These are phyloP conservation scores for Melanophora roralis DNA, from an alignment of 2,888 invertebrate genomes.

Conservation along the genomic window DNA sequence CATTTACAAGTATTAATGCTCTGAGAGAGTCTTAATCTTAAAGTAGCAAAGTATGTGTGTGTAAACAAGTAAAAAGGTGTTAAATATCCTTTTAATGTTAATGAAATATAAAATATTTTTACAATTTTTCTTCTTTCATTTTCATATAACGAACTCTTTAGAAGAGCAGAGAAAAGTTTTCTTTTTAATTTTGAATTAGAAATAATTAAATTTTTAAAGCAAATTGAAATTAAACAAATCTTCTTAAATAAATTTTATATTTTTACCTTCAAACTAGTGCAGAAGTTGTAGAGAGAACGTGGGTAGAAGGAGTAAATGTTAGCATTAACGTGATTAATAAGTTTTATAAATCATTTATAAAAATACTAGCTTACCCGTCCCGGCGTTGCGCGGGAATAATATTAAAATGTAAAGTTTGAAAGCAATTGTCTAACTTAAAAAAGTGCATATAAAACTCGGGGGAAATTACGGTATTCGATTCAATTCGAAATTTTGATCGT, in stretches of 20 bases:
- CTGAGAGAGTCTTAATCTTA: neutral
- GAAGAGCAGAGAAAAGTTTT: conserved; percentile 14
- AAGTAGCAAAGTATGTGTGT: neutral
- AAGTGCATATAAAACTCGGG: no score
- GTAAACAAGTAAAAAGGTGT: conserved; percentile 3
- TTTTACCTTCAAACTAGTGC: no score
- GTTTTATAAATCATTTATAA: no score
- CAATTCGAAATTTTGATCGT: no score
- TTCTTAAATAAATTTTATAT: conserved; percentile 13
- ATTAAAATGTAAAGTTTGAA: no score
- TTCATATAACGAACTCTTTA: conserved; percentile 9
- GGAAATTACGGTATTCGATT: no score
- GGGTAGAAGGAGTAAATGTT: no score
- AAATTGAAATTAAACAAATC: conserved; percentile 52
- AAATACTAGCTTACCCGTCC: no score
- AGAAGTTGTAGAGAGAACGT: neutral
- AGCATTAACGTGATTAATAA: no score
- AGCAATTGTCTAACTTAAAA: no score
- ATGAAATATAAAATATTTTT: neutral
- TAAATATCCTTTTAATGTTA: conserved; percentile 51
- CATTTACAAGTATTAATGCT: neutral
- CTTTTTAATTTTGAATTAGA: conserved; percentile 18
- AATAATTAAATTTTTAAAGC: conserved; percentile 29
- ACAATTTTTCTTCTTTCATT: neutral
- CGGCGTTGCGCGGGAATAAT: no score